These are phyloP conservation scores for Lasiurus borealis DNA, from an alignment of 2,113 vertebrate genomes.

Conservation along the genomic window DNA sequence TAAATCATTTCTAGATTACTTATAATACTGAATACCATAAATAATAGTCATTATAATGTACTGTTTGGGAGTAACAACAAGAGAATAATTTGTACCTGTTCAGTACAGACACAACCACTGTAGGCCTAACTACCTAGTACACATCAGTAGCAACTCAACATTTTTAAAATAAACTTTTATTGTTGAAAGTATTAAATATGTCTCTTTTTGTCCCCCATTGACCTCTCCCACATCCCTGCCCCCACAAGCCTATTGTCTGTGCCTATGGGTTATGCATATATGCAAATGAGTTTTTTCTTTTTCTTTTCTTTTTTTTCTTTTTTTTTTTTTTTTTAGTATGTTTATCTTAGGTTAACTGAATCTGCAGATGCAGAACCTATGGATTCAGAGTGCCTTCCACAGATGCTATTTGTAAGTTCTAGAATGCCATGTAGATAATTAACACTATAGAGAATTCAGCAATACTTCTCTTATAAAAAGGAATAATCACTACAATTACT, in stretches of 20 bases:
- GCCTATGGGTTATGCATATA: no score
- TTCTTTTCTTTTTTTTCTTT: no score
- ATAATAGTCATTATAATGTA: not conserved
- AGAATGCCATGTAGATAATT: not conserved
- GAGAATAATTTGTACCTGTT: not conserved
- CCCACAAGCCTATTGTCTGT: no score
- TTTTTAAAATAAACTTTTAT: not conserved
- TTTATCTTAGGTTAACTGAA: not conserved
- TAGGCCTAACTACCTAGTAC: not conserved
- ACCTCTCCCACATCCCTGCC: no score
- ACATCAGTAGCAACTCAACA: not conserved
- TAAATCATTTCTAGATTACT: not conserved
- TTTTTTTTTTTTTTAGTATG: not conserved
- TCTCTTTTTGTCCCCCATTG: no score
- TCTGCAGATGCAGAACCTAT: not conserved
- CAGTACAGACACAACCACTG: not conserved
- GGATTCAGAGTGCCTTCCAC: no score
- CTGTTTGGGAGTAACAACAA: not conserved
- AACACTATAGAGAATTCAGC: not conserved
- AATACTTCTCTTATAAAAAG: constrained; percentile 9
- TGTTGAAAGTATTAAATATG: no score
- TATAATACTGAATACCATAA: not conserved
- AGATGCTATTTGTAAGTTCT: not conserved
- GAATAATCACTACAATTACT: not conserved
- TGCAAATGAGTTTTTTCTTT: no score